Evolutionary conservation across 1,140 invertebrate species (phyloP), one percentile per base, ranked within the genome.

Genomic region (Sycobia sp.): DNA sequence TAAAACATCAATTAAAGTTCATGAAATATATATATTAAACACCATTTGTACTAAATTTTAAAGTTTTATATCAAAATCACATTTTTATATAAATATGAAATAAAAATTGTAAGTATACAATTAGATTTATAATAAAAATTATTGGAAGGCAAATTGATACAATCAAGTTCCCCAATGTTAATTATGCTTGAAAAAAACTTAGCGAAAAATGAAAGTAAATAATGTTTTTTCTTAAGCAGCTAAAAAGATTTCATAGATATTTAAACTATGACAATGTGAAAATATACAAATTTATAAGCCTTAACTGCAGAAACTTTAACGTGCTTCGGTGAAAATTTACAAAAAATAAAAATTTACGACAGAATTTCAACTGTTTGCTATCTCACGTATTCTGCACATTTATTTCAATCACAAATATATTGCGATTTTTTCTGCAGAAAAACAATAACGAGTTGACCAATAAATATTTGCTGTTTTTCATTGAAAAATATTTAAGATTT

Each of bases 91-190:
- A 32, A 32, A 63, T 57, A 51, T 50, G 50, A 57, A 50, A 51
- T 51, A 25, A 57, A 61, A 56, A 57, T 51, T 51, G 34, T 4
- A 54, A 38, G 32, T 46, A 47, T 49, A 55, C 34, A 56, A 11
- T 55, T 55, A 55, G n/a, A 34, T 16, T 51, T 50, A 46, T 36
- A 36, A 20, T 51, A 63, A 50, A 63, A 49, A 57, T 57, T 63
- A 57, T 63, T 63, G 61, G 54, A 63, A 57, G 61, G 61, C 61
- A 55, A 56, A 41, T 63, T 57, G 46, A 34, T 56, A 43, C 18
- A 56, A 56, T 62, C 36, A 56, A 54, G 32, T 46, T 49, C 34
- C 16, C 20, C 10, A 56, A 49, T 36, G 36, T 27, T 56, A 29
- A 22, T 27, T 10, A 57, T 34, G n/a, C 1, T 20, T 43, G 38